Evolutionary conservation across 1,140 invertebrate species (phyloP).

Genomic region (Druon quercuslanigerum): DNA sequence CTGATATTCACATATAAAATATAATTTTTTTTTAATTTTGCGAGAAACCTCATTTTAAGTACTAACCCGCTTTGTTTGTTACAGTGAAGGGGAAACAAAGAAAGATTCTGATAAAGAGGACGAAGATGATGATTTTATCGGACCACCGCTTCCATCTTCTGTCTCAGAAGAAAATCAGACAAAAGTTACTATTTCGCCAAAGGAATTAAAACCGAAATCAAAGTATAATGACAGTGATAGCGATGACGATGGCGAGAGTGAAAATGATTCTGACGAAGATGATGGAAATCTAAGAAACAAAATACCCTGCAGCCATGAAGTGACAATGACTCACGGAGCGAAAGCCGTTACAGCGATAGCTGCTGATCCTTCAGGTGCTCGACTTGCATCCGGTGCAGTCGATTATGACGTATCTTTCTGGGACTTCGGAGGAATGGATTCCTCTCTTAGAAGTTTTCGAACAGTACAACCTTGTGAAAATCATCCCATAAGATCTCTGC

Average conservation of each 20-base stretch:
- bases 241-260: constrained; percentile 57
- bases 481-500: constrained; percentile 92
- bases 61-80: constrained; percentile 38
- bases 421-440: constrained; percentile 99
- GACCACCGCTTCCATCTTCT: constrained; percentile 76
- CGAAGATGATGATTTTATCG: constrained; percentile 78
- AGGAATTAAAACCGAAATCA: constrained; percentile 34
- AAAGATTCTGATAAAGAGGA: constrained; percentile 54
- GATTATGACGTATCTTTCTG: constrained; percentile 98
- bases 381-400: constrained; percentile 93
- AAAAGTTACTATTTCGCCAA: constrained; percentile 46
- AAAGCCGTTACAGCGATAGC: constrained; percentile 92
- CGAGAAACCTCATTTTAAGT: background rate
- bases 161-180: constrained; percentile 44
- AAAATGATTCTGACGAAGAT: constrained; percentile 74
- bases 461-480: constrained; percentile 95
- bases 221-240: constrained; percentile 36
- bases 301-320: constrained; percentile 89
- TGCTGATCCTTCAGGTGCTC: constrained; percentile 93
- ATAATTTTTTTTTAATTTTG: no score
- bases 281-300: constrained; percentile 75
- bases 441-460: constrained; percentile 92
- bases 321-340: constrained; percentile 88
- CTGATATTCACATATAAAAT: no score
- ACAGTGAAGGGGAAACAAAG: background rate